Base-by-base conservation (phyloP, 1,140 invertebrate species). In the Polypedilum vanderplanki region DNA sequence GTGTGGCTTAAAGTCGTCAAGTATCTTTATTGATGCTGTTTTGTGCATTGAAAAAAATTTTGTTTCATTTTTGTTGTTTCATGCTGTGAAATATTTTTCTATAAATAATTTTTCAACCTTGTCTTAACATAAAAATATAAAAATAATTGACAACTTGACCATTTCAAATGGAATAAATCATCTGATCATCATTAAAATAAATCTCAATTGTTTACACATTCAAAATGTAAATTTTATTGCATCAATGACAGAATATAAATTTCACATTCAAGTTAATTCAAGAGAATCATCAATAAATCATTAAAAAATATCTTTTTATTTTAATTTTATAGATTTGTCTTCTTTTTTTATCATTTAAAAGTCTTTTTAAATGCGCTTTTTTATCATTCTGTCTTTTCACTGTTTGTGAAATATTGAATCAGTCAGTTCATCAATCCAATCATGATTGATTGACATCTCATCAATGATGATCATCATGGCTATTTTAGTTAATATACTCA, bases 231-330 rank as follows among this genome's bases (percentile, higher is more conserved):
- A 33, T 33, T 57, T 57, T 57, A 57, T 57, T 57, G 46, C 46
- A 57, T 57, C n/a, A n/a, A 57, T 57, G 46, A 57, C 46, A 57
- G 46, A 12, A 57, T n/a, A 57, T 57, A 57, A 57, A 57, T 57
- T 57, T 57, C 4, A 57, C 12, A 57, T 57, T 57, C 15, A 57
- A 57, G n/a, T n/a, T n/a, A n/a, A n/a, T n/a, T 41, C 40, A 41
- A 7, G 40, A 46, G 15, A 46, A 46, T 46, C 41, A 57, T 57
- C 46, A 57, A 57, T 57, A 57, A 57, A 57, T 57, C 46, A 33
- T 57, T 57, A n/a, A n/a, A n/a, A n/a, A n/a, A n/a, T n/a, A n/a
- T n/a, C n/a, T n/a, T n/a, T n/a, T n/a, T n/a, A n/a, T n/a, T n/a
- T n/a, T n/a, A n/a, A n/a, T n/a, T n/a, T 15, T 57, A 12, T n/a